phyloP scores from a whole-genome alignment of 2,113 vertebrate species.

The Agapornis roseicollis region DNA sequence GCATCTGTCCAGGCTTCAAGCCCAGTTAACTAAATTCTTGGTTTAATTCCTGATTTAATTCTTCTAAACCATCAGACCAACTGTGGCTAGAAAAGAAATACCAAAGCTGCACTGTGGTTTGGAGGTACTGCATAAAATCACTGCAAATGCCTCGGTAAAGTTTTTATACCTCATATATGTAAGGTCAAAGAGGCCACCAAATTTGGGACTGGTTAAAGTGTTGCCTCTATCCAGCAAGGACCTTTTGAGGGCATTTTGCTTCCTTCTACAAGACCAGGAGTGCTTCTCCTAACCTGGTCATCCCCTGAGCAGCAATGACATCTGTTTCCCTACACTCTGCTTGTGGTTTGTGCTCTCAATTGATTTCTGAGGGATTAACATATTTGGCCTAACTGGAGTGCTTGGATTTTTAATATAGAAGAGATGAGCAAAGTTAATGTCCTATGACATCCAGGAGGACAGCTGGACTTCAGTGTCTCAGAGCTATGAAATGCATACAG shows the following conservation, averaged over 20 bases:
- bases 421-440: not conserved
- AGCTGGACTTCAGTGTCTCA: not conserved
- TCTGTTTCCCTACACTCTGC: not conserved
- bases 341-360: not conserved
- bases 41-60: not conserved
- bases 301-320: not conserved
- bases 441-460: not conserved
- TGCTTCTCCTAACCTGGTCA: not conserved
- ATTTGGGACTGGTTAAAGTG: not conserved
- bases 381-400: not conserved
- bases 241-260: not conserved
- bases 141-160: not conserved
- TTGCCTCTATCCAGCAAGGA: not conserved
- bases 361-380: not conserved
- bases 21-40: not conserved
- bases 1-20: not conserved
- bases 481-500: not conserved
- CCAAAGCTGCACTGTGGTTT: not conserved
- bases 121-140: not conserved
- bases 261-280: not conserved
- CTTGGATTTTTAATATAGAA: not conserved
- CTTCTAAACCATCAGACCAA: not conserved
- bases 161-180: not conserved
- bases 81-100: not conserved
- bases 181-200: not conserved